Percentiles rank a stretch among this genome's conserved stretches.
phyloP scores from a whole-genome alignment of 2,113 vertebrate species.

The Smithornis capensis region DNA sequence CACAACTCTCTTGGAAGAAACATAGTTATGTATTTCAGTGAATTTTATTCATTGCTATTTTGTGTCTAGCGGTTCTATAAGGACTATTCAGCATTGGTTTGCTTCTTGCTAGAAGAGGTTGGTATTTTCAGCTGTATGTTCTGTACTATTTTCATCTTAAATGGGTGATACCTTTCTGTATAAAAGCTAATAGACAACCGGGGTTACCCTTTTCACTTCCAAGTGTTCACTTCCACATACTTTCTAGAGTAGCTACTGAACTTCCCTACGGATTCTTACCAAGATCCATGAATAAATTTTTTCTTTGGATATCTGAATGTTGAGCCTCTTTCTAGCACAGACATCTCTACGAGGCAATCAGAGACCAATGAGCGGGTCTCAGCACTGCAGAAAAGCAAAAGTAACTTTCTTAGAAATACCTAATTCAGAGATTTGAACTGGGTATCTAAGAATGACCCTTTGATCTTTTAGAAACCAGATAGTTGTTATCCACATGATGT shows the following conservation, averaged over 20 bases:
- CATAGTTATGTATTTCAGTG: not conserved
- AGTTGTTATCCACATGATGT: not conserved
- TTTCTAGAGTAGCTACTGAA: not conserved
- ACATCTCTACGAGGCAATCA: not conserved
- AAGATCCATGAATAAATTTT: not conserved
- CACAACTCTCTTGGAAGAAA: not conserved
- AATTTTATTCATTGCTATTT: not conserved
- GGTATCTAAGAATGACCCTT: not conserved
- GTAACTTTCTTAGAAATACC: not conserved
- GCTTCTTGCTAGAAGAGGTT: not conserved
- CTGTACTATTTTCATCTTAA: not conserved
- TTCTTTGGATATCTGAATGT: not conserved
- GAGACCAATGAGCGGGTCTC: not conserved
- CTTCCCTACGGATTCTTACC: not conserved
- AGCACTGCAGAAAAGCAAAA: not conserved
- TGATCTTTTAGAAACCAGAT: not conserved
- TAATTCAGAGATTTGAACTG: not conserved
- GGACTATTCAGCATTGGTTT: not conserved
- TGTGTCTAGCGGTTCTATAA: not conserved
- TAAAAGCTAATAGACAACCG: not conserved
- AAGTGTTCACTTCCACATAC: not conserved
- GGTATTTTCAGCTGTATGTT: not conserved
- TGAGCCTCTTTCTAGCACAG: not conserved
- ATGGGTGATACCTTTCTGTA: rapidly evolving
- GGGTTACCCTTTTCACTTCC: not conserved